Evolutionary conservation across 2,113 vertebrate species (phyloP), one percentile per base, ranked within the genome.

Genomic region (Columbina picui): DNA sequence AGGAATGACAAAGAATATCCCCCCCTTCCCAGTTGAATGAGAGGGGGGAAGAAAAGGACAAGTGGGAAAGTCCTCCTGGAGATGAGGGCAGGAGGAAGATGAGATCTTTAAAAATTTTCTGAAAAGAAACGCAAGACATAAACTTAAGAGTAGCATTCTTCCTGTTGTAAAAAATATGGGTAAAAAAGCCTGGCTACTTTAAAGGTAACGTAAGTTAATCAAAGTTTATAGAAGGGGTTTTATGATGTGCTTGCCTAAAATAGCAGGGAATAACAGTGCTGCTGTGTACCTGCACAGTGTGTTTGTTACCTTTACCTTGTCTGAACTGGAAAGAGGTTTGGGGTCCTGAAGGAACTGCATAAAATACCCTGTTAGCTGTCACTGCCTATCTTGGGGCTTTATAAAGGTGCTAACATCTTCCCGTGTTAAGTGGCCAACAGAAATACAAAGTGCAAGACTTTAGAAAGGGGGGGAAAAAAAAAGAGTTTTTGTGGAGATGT

Each of bases 1-100:
- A 55, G 52, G 68, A 92, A 92, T 75, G 76, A 95, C 89, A 96
- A 95, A 94, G 89, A 96, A 47, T 91, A 50, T 55, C 7, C 32
- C 53, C 34, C 41, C 2, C 27, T 16, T 7, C 56, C 29, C 27
- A 56, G 52, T 16, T 84, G 80, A 92, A 94, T 67, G 68, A 73
- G 47, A 32, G 56, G 41, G 43, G 59, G 50, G 41, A 57, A 76
- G 41, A 65, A 78, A 65, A 71, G 64, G 59, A 91, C 41, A 39
- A 93, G 50, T 67, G 68, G 60, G 53, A 89, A 89, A 89, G 89
- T 67, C 64, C 52, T 79, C 13, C 27, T 60, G 69, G 84, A 83
- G 60, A 74, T 21, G 34, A 94, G 25, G 84, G 53, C 25, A 52
- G 65, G 65, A 95, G n/a, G 47, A 89, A 56, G 79, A 81, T n/a